A percentile compares a stretch with the other conserved stretches of the same genome.
Evolutionary conservation across 2,113 vertebrate genomes (phyloP).

Genomic region (Mustelus asterias): DNA sequence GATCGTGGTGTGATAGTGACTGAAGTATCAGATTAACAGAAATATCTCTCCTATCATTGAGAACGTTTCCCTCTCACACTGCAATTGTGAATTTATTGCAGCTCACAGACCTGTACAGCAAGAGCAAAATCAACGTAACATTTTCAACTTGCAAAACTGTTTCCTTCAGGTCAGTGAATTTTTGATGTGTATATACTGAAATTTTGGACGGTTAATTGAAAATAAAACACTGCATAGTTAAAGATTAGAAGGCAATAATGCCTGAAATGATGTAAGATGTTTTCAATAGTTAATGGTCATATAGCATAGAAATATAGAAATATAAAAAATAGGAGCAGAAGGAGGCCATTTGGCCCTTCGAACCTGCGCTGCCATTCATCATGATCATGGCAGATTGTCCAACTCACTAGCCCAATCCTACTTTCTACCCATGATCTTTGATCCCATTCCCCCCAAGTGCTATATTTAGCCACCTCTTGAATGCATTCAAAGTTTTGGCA

Average conservation of each 20-base stretch:
- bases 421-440: no score
- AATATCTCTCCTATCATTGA: background rate
- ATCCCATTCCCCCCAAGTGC: no score
- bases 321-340: no score
- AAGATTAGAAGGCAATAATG: background rate
- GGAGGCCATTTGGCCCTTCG: no score
- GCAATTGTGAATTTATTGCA: background rate
- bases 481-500: no score
- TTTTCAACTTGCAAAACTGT: background rate
- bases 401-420: no score
- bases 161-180: background rate
- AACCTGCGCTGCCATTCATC: no score
- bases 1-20: background rate
- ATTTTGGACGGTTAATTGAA: background rate
- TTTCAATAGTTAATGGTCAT: background rate
- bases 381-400: no score
- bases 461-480: no score
- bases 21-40: background rate
- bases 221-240: background rate
- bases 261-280: background rate
- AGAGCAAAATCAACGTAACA: background rate
- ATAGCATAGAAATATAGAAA: background rate
- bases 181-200: background rate
- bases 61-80: background rate
- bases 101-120: background rate